Evolutionary conservation across 35 echinoderm and acorn worm genomes (phyloP).

Genomic region (Apostichopus japonicus): DNA sequence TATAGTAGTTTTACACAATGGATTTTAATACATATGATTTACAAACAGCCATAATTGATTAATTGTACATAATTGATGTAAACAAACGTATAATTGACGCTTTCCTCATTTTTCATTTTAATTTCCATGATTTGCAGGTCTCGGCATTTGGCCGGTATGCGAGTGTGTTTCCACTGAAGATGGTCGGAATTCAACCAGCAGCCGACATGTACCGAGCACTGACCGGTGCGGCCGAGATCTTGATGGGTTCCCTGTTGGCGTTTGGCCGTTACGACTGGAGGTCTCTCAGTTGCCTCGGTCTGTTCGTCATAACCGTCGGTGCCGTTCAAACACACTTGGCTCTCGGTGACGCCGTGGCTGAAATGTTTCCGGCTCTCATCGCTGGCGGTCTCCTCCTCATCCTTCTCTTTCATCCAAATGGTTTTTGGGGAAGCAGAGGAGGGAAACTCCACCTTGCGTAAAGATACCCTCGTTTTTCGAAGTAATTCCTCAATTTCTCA

Average conservation of each 20-base stretch:
- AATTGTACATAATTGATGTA: no score
- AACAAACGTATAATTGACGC: no score
- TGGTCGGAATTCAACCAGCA: slow-evolving; percentile 61
- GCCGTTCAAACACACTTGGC: slow-evolving; percentile 52
- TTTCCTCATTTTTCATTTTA: no score
- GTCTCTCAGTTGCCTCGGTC: slow-evolving; percentile 52
- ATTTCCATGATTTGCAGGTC: neutral
- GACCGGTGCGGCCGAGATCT: slow-evolving; percentile 59
- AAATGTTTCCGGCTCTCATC: slow-evolving; percentile 26
- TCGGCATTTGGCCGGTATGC: slow-evolving; percentile 25
- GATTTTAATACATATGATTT: no score
- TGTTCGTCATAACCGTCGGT: slow-evolving; percentile 65
- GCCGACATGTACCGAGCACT: slow-evolving; percentile 69
- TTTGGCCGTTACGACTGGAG: slow-evolving; percentile 66
- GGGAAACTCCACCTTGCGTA: slow-evolving; percentile 17
- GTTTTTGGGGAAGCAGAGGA: slow-evolving; percentile 53
- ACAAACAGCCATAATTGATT: no score
- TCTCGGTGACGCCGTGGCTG: slow-evolving; percentile 35
- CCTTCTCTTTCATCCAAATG: slow-evolving; percentile 62
- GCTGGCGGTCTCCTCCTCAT: slow-evolving; percentile 57
- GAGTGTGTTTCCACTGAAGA: slow-evolving; percentile 74
- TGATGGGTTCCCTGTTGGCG: slow-evolving; percentile 63
- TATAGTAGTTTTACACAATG: no score
- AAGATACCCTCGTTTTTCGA: neutral
- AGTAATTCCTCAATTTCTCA: no score